Conservation (phyloP, 2,888 invertebrate species). For the Orthosia gothica region DNA sequence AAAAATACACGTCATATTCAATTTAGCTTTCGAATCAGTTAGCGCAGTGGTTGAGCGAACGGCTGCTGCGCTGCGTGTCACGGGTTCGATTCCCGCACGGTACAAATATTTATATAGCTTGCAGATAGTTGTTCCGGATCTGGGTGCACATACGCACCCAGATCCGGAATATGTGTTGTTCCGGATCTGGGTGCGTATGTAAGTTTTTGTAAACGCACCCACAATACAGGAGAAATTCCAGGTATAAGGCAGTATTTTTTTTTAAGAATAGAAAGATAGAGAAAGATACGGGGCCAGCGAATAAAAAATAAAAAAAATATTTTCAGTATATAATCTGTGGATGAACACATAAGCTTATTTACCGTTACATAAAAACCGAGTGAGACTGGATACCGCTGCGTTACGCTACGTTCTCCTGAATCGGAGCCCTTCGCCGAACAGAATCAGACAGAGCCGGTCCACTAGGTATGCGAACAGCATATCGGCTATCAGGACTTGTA, state of each 20-base stretch:
- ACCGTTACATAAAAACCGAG: constrained; percentile 35
- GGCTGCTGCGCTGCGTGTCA: no score
- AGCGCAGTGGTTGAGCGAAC: no score
- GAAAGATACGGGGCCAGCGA: neutral
- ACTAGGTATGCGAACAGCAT: constrained; percentile 96
- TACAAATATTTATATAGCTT: no score
- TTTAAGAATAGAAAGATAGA: no score
- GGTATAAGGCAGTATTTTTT: no score
- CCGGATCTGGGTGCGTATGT: no score
- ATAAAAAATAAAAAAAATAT: constrained; percentile 9
- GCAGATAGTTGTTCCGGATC: no score
- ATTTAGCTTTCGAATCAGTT: neutral
- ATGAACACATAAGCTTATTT: constrained; percentile 53
- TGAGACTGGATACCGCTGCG: constrained; percentile 16
- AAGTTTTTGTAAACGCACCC: neutral
- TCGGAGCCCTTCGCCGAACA: constrained; percentile 96
- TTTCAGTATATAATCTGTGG: constrained; percentile 39
- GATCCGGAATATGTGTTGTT: no score
- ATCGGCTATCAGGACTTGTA: constrained; percentile 96
- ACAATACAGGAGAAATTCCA: no score
- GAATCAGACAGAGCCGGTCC: constrained; percentile 96
- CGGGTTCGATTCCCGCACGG: no score
- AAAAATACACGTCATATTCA: neutral
- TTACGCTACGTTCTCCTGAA: constrained; percentile 70
- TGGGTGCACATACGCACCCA: no score